These are phyloP conservation scores for Diplodus sargus DNA, from an alignment of 2,797 vertebrate genomes.

Conservation along the genomic window DNA sequence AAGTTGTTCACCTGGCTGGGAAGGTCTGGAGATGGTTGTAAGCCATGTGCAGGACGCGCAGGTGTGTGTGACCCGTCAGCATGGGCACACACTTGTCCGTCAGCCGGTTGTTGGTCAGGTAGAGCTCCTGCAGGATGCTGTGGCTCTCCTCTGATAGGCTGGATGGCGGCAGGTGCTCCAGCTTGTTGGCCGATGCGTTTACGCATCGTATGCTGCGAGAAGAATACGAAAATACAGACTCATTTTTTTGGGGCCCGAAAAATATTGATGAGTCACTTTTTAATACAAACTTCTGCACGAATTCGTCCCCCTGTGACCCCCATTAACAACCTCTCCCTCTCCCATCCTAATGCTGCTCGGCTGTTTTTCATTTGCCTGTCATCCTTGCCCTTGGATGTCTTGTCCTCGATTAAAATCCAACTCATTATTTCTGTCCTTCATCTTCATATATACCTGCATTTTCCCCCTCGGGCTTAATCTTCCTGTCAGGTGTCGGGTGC, in stretches of 20 bases:
- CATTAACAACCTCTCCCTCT: conserved; percentile 4
- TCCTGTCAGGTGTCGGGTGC: background rate
- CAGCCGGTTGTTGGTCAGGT: conserved; percentile 95
- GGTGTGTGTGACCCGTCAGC: conserved; percentile 92
- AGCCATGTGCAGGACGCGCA: conserved; percentile 95
- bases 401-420: conserved; percentile 32
- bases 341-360: background rate
- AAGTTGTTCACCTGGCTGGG: conserved; percentile 90
- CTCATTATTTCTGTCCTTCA: conserved; percentile 38
- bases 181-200: conserved; percentile 95
- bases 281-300: conserved; percentile 29
- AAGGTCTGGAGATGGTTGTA: conserved; percentile 97
- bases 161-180: conserved; percentile 95
- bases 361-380: conserved; percentile 19
- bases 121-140: conserved; percentile 95
- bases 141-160: conserved; percentile 93
- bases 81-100: conserved; percentile 96
- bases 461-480: conserved; percentile 3
- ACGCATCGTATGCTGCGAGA: conserved; percentile 90
- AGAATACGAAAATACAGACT: background rate
- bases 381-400: conserved; percentile 30
- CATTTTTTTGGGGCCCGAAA: conserved; percentile 1
- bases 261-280: background rate
- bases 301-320: conserved; percentile 16
- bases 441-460: conserved; percentile 14